Percentiles rank a stretch among this genome's conserved stretches.
phyloP scores from a whole-genome alignment of 1,140 invertebrate species.

The Zaprionus ghesquierei region DNA sequence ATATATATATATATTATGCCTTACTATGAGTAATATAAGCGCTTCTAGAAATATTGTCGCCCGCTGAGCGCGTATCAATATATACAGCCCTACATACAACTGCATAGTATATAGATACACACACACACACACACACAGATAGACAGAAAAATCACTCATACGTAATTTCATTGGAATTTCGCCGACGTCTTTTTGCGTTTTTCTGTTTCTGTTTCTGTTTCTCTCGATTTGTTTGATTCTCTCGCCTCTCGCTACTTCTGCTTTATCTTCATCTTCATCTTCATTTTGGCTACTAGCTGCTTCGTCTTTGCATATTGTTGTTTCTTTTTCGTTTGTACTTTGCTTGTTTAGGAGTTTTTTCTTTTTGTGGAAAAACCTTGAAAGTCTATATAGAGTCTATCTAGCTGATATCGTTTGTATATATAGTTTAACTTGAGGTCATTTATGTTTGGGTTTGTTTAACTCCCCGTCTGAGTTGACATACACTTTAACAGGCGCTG shows the following conservation, averaged over 20 bases:
- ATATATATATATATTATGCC: neutral
- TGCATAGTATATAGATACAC: constrained; percentile 13
- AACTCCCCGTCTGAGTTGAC: no score
- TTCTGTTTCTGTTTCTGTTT: constrained; percentile 19
- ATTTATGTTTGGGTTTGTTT: no score
- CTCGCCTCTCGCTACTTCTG: constrained; percentile 10
- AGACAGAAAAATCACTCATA: constrained; percentile 27
- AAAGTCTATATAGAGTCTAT: no score
- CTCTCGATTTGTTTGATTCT: constrained; percentile 35
- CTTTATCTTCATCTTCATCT: constrained; percentile 14
- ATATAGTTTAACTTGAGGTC: no score
- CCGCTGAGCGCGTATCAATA: neutral
- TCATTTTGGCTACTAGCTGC: constrained; percentile 7
- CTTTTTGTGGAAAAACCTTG: no score
- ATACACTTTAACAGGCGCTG: no score
- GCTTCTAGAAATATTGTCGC: neutral
- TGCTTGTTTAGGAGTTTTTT: no score
- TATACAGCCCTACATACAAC: neutral
- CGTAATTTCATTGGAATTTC: constrained; percentile 69
- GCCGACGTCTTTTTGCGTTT: neutral
- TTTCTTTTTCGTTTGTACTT: constrained; percentile 1
- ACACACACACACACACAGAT: neutral
- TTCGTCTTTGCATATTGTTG: constrained; percentile 3
- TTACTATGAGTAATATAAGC: neutral
- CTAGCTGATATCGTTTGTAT: no score